Evolutionary conservation across 2,888 invertebrate genomes (phyloP).

Genomic region (Pseudoips prasinana): DNA sequence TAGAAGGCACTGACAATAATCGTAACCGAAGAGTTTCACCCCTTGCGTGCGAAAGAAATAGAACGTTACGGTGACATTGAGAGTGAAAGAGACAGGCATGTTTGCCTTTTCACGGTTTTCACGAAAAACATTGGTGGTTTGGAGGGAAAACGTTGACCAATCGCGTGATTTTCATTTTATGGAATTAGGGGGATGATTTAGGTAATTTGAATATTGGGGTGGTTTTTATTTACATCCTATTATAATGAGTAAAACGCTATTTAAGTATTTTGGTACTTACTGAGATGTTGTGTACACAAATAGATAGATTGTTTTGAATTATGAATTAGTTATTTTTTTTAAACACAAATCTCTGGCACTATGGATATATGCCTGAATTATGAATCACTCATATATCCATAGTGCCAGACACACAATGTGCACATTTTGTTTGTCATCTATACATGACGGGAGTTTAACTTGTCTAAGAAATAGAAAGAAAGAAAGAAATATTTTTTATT

Average conservation of each 20-base stretch:
- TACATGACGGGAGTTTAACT: no score
- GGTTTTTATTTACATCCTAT: slow-evolving; percentile 23
- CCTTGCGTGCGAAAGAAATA: slow-evolving; percentile 57
- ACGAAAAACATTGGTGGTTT: slow-evolving; percentile 57
- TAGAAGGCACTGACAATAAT: slow-evolving; percentile 66
- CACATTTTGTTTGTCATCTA: no score
- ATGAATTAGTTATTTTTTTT: no score
- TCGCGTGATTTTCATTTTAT: slow-evolving; percentile 28
- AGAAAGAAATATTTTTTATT: no score
- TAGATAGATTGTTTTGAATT: no score
- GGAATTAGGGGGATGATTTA: slow-evolving; percentile 32
- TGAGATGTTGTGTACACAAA: no score
- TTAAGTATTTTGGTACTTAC: slow-evolving; percentile 3
- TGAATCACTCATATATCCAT: no score
- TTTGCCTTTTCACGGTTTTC: slow-evolving; percentile 56
- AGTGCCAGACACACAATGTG: no score
- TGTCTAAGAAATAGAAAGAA: no score
- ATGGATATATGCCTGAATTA: no score
- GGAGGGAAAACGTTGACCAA: slow-evolving; percentile 52
- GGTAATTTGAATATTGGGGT: slow-evolving; percentile 42
- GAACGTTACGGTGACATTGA: slow-evolving; percentile 10
- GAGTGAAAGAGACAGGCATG: slow-evolving; percentile 51
- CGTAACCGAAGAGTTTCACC: slow-evolving; percentile 49
- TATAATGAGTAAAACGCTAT: slow-evolving; percentile 14
- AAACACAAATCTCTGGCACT: no score